Conservation (phyloP, 2,113 vertebrate species). For the Siniperca chuatsi region DNA sequence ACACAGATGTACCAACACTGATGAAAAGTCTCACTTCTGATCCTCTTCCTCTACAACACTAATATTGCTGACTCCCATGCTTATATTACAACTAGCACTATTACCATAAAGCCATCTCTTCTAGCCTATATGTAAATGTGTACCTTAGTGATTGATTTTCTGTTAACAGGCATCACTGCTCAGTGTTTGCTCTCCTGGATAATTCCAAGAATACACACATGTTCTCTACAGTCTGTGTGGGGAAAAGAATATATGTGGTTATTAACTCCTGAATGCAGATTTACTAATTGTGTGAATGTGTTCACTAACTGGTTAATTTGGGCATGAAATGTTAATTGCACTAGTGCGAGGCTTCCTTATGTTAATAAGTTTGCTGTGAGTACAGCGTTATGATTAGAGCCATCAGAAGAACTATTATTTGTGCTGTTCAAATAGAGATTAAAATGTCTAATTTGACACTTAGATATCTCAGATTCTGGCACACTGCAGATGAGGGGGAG, state of each 20-base stretch:
- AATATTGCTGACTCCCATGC: background rate
- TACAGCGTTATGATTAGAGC: slow-evolving; percentile 59
- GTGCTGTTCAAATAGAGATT: slow-evolving; percentile 63
- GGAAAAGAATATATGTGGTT: background rate
- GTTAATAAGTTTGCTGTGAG: slow-evolving; percentile 61
- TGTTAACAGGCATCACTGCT: background rate
- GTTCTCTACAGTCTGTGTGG: background rate
- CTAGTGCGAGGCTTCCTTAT: slow-evolving; percentile 49
- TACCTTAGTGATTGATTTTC: slow-evolving; percentile 22
- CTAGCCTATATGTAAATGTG: background rate
- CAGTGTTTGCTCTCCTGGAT: slow-evolving; percentile 17
- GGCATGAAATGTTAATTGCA: slow-evolving; percentile 65
- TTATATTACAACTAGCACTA: slow-evolving; percentile 2
- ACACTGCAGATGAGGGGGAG: slow-evolving; percentile 35
- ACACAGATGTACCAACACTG: background rate
- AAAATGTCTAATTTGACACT: slow-evolving; percentile 59
- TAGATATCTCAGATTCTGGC: slow-evolving; percentile 48
- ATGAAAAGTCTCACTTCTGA: background rate
- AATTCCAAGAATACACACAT: slow-evolving; percentile 12
- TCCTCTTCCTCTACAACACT: background rate
- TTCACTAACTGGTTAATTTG: slow-evolving; percentile 67
- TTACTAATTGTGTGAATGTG: slow-evolving; percentile 52
- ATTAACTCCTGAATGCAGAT: slow-evolving; percentile 39
- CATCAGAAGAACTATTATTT: slow-evolving; percentile 56
- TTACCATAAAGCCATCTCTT: background rate